Percentiles rank a stretch among this genome's conserved stretches.
Evolutionary conservation across 2,113 vertebrate genomes (phyloP).

Genomic region (Cyanoderma ruficeps): DNA sequence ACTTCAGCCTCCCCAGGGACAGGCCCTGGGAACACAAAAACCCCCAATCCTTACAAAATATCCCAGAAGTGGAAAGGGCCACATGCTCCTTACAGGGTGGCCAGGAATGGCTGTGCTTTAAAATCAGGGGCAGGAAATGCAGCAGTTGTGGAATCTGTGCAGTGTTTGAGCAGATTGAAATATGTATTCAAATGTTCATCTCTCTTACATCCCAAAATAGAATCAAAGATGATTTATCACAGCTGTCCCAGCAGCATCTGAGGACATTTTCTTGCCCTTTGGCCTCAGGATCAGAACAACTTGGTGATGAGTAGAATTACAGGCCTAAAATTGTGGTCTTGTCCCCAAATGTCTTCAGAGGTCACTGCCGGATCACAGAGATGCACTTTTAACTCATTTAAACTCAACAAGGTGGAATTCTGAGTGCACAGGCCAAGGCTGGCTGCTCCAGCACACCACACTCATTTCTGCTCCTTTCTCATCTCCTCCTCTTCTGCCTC

Average conservation of each 20-base stretch:
- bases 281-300: neutral
- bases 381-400: accelerated
- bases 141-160: neutral
- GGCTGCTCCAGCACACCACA: accelerated
- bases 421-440: neutral
- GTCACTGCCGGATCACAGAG: neutral
- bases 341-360: neutral
- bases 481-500: neutral
- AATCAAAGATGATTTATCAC: neutral
- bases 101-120: neutral
- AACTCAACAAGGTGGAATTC: neutral
- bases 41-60: neutral
- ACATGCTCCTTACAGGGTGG: neutral
- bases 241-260: neutral
- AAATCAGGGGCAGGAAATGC: slow-evolving; percentile 1
- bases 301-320: neutral
- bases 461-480: neutral
- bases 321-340: neutral
- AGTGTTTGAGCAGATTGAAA: neutral
- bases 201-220: neutral
- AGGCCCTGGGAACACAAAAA: neutral
- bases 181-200: neutral
- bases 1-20: neutral
- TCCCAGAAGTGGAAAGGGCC: neutral
- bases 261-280: neutral